These are phyloP conservation scores for Phoenicopterus ruber DNA, from an alignment of 2,113 vertebrate genomes.

Conservation along the genomic window DNA sequence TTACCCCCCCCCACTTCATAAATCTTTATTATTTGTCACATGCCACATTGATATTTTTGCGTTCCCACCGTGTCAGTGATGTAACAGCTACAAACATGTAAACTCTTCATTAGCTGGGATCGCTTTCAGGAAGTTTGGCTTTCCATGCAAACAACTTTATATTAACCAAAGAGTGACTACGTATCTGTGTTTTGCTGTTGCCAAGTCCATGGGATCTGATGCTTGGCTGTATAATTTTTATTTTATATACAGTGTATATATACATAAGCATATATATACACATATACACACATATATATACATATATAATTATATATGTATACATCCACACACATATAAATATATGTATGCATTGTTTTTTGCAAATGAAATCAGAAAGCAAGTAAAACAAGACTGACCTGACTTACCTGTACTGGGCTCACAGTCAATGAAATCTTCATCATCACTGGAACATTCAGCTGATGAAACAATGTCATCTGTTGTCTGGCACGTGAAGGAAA, in stretches of 20 bases:
- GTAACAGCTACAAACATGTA: background rate
- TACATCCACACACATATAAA: conserved; percentile 64
- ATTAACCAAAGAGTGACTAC: background rate
- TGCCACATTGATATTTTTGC: background rate
- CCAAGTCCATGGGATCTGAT: conserved; percentile 90
- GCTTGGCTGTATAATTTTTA: conserved; percentile 77
- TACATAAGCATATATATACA: conserved; percentile 69
- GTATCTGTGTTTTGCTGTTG: background rate
- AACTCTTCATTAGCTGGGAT: background rate
- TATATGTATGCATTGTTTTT: conserved; percentile 77
- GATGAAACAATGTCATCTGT: conserved; percentile 97
- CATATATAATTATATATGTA: conserved; percentile 73
- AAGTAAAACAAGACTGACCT: conserved; percentile 92
- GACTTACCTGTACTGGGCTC: conserved; percentile 98
- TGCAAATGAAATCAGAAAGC: conserved; percentile 89
- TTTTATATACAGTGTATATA: conserved; percentile 66
- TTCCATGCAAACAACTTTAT: background rate
- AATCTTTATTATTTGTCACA: background rate
- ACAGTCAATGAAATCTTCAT: conserved; percentile 97
- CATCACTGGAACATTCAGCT: conserved; percentile 96
- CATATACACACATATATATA: conserved; percentile 71
- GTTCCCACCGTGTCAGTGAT: background rate
- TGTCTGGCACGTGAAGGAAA: conserved; percentile 72
- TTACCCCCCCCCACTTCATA: background rate
- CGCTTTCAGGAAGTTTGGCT: background rate